Base-by-base conservation (phyloP, 2,888 invertebrate species). In the Listrodromus nycthemerus region DNA sequence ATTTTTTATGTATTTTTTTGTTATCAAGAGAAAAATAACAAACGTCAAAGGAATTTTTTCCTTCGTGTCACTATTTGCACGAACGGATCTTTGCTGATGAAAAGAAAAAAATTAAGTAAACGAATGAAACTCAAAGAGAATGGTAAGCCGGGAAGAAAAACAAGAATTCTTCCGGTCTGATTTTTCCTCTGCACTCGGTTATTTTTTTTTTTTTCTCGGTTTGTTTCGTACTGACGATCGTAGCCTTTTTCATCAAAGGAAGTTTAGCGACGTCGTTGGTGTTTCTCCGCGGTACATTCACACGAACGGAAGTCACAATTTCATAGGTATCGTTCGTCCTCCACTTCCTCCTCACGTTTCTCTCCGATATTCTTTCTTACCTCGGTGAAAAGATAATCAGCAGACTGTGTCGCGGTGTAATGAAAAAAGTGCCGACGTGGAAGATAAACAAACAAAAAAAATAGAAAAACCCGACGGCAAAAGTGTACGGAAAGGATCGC, bases 161-260 rank as follows among this genome's bases (percentile, higher is more conserved):
- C 19, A 33, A 6, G 30, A 69, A 50, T 52, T 52, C 33, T 33
- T 21, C 30, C 33, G 52, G 52, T 33, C 48, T 48, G 24, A 24
- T 21, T 19, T 37, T 41, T 13, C 19, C 24, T 19, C 1, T 52
- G n/a, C 52, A n/a, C 6, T 3, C 10, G 33, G 8, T 19, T 7
- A 19, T 8, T 65, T 52, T 55, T 21, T n/a, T 33, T 8, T 70
- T 52, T 52, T 30, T 30, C 30, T 58, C 2, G 21, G 37, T 3
- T 37, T 19, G 19, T 3, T 33, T 33, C 41, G n/a, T 7, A 52
- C 48, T 13, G 30, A 63, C 30, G 63, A 63, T 67, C 45, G 21
- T 10, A 24, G 65, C 2, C 67, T 45, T 16, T 78, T 73, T 74
- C 61, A 82, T 82, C 73, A 82, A 52, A 41, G 71, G 33, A 69